Base-by-base conservation (phyloP, 2,797 vertebrate species). In the Lepilemur septentrionalis region DNA sequence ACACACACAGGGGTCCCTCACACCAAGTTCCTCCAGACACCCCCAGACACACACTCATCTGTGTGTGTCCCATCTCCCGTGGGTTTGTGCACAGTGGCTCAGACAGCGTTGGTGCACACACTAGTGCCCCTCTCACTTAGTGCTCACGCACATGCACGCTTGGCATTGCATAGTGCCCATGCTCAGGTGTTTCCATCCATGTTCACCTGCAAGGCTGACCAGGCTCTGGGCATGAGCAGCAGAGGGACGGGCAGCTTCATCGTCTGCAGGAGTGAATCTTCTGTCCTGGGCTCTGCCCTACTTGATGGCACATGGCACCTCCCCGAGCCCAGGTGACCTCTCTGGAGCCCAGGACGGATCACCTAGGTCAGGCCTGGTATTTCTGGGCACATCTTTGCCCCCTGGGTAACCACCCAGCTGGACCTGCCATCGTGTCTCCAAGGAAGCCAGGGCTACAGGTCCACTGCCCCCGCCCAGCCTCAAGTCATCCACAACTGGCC, bases 21-120 rank as follows among this genome's bases (percentile, higher is more conserved):
- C 23, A 12, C 18, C 52, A n/a, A 22, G 50, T 70, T 55, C 90
- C 55, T 38, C 48, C 17, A 14, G 69, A 67, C 55, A 25, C 38
- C 28, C 69, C 5, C 3, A 2, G 57, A 13, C 6, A 28, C 15
- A 11, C 32, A 11, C 46, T 10, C 1, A 0, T 2, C 2, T 1
- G 41, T 7, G 55, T 23, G 55, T 57, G 22, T 52, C 69, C 30
- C 18, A 3, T 50, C 15, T 30, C 41, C 83, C 52, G 25, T 4
- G 20, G n/a, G 30, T 50, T 59, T 30, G 17, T 22, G 17, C 0
- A 15, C 5, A 5, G 38, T 28, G 15, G 50, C 73, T 55, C 22
- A 38, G 73, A 17, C 3, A 20, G 59, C 69, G 57, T 81, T 15
- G 4, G 3, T 25, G 32, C n/a, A 23, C 55, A 48, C 18, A 7